phyloP scores from a whole-genome alignment of 2,888 invertebrate species.

The Agrotis exclamationis region DNA sequence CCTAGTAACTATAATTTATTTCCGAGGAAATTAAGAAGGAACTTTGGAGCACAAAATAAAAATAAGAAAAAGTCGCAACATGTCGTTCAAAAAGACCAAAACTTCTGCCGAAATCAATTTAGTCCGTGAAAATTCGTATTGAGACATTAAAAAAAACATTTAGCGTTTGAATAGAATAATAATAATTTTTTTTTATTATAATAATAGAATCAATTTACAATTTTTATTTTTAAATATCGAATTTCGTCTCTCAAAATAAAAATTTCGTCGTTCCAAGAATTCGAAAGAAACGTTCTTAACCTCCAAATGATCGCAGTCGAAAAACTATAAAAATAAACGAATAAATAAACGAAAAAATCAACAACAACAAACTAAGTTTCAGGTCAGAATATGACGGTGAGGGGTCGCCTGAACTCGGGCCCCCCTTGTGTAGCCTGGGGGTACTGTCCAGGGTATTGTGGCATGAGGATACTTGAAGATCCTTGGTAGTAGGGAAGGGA shows the following conservation, averaged over 20 bases:
- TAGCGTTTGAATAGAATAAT: constrained; percentile 39
- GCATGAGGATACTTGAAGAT: constrained; percentile 92
- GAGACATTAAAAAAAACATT: constrained; percentile 20
- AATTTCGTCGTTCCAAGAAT: constrained; percentile 19
- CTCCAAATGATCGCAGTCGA: constrained; percentile 54
- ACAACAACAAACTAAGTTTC: constrained; percentile 83
- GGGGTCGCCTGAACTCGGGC: constrained; percentile 94
- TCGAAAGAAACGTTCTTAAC: constrained; percentile 31
- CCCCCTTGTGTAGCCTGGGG: constrained; percentile 91
- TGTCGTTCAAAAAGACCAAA: constrained; percentile 52
- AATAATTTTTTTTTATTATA: constrained; percentile 39
- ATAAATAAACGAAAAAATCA: constrained; percentile 63
- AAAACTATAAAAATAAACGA: constrained; percentile 68
- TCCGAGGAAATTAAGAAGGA: constrained; percentile 79
- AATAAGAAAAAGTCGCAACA: constrained; percentile 60
- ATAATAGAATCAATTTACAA: constrained; percentile 53
- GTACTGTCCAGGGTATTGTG: constrained; percentile 92
- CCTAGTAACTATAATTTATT: constrained; percentile 61
- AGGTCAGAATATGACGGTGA: constrained; percentile 96
- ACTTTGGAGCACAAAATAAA: constrained; percentile 79
- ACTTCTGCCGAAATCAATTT: constrained; percentile 27
- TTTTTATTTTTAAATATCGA: constrained; percentile 36
- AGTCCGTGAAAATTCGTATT: constrained; percentile 26
- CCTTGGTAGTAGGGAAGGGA: constrained; percentile 92
- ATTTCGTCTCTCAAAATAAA: constrained; percentile 21